Evolutionary conservation across 2,113 vertebrate genomes (phyloP).

Genomic region (Siphamia tubifer): DNA sequence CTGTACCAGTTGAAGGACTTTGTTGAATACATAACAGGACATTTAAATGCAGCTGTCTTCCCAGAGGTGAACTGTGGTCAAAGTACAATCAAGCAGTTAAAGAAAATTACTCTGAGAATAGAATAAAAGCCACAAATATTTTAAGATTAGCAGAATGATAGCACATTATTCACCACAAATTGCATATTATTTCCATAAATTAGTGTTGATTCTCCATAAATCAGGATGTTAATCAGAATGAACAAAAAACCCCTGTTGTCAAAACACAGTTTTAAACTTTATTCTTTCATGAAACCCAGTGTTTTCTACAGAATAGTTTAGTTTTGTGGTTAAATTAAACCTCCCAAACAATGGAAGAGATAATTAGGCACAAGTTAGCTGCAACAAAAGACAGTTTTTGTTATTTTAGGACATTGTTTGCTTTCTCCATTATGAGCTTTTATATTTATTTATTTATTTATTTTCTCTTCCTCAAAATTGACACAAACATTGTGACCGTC

Average conservation of each 20-base stretch:
- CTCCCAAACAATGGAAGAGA: slow-evolving; percentile 6
- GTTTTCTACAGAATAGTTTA: background rate
- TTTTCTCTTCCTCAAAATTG: slow-evolving; percentile 10
- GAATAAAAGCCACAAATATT: slow-evolving; percentile 12
- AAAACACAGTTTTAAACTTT: slow-evolving; percentile 9
- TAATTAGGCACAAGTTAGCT: slow-evolving; percentile 36
- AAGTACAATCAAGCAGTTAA: background rate
- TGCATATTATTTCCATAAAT: slow-evolving; percentile 41
- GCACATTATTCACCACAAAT: slow-evolving; percentile 19
- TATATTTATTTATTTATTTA: slow-evolving; percentile 15
- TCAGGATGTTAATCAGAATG: slow-evolving; percentile 17
- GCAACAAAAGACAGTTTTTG: background rate
- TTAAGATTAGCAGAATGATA: slow-evolving; percentile 30
- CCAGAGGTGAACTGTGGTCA: background rate
- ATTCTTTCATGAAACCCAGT: background rate
- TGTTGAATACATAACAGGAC: background rate
- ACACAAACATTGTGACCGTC: background rate
- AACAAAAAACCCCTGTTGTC: slow-evolving; percentile 7
- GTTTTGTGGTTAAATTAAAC: background rate
- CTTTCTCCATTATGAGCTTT: background rate
- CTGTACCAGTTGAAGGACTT: no score
- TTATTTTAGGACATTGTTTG: background rate
- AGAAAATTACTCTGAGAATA: background rate
- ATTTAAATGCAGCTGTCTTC: background rate
- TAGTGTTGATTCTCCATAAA: slow-evolving; percentile 3